Conservation (phyloP, 2,113 vertebrate species). For the Aix galericulata region DNA sequence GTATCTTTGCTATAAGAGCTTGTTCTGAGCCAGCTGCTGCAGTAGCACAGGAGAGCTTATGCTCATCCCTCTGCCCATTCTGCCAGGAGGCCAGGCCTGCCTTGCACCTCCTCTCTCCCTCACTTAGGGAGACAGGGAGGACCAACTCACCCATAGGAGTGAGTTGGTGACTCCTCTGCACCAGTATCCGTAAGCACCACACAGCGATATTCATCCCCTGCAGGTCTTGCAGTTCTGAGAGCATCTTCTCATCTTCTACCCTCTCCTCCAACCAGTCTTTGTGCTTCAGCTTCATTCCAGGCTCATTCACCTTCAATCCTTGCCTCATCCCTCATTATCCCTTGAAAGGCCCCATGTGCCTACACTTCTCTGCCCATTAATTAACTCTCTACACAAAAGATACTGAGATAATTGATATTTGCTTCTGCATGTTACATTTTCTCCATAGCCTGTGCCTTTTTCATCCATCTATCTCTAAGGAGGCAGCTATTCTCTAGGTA, state of each 20-base stretch:
- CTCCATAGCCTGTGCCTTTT: neutral
- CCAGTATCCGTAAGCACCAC: neutral
- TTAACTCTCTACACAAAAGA: neutral
- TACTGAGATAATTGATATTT: neutral
- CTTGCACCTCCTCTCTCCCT: neutral
- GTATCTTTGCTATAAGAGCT: neutral
- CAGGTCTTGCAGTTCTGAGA: neutral
- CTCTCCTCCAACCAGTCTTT: neutral
- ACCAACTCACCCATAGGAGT: neutral
- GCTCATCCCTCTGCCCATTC: fast-evolving
- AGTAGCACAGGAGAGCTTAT: neutral
- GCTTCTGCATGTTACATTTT: neutral
- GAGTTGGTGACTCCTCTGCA: neutral
- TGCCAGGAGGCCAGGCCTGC: neutral
- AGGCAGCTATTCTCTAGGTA: neutral
- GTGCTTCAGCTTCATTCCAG: neutral
- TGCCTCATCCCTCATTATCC: neutral
- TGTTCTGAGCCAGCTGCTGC: neutral
- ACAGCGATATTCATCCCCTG: neutral
- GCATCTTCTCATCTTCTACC: neutral
- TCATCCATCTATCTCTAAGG: neutral
- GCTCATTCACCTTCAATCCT: neutral
- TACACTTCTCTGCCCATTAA: neutral
- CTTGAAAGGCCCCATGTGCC: neutral
- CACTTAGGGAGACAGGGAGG: neutral